Percentiles rank a stretch among this genome's conserved stretches.
Evolutionary conservation across 2,888 invertebrate species (phyloP).

Genomic region (Leistus spinibarbis): DNA sequence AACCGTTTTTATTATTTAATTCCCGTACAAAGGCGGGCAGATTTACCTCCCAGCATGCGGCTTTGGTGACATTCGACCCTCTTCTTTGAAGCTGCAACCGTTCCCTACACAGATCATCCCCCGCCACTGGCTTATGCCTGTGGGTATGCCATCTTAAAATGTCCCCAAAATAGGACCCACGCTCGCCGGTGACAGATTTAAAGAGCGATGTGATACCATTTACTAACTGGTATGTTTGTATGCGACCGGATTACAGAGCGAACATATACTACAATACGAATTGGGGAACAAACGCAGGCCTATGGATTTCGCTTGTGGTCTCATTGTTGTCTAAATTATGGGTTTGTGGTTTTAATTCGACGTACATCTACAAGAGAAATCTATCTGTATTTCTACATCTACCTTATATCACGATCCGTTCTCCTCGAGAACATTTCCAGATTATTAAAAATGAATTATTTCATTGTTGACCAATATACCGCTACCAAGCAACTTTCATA

Average conservation of each 20-base stretch:
- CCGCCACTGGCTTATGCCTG: background rate
- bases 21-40: conserved; percentile 2
- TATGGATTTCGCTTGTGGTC: conserved; percentile 7
- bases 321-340: conserved; percentile 29
- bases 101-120: background rate
- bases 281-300: background rate
- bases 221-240: background rate
- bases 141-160: conserved; percentile 1
- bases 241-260: conserved; percentile 8
- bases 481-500: too few species aligned
- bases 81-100: background rate
- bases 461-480: background rate
- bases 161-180: conserved; percentile 8
- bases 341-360: conserved; percentile 28
- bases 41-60: conserved; percentile 7
- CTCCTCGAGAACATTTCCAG: background rate
- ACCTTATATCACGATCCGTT: background rate
- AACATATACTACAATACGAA: conserved; percentile 14
- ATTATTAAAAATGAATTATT: background rate
- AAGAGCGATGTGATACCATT: conserved; percentile 5
- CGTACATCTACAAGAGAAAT: conserved; percentile 24
- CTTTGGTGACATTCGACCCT: background rate
- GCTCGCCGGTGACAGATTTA: conserved; percentile 11
- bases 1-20: conserved; percentile 6
- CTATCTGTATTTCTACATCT: background rate